A percentile compares a stretch with the other conserved stretches of the same genome.
Evolutionary conservation across 2,113 vertebrate genomes (phyloP).

Genomic region (Corvus cornix): DNA sequence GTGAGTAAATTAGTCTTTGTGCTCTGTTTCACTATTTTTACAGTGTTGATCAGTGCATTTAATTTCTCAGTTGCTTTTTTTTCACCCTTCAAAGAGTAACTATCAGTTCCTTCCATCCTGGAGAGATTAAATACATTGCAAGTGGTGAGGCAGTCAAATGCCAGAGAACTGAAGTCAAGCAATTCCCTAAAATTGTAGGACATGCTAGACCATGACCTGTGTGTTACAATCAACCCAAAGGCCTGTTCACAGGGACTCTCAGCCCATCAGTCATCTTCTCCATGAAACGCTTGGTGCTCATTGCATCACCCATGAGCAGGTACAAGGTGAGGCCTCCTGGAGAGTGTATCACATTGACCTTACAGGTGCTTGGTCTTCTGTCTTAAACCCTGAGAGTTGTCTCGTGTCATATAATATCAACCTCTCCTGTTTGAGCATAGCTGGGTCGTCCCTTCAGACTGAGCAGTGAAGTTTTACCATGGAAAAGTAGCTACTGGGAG

Average conservation of each 20-base stretch:
- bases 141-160: not conserved
- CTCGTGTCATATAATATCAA: rapidly evolving
- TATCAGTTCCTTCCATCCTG: not conserved
- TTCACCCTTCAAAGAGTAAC: not conserved
- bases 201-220: not conserved
- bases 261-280: not conserved
- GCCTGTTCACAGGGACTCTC: not conserved
- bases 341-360: not conserved
- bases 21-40: not conserved
- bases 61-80: not conserved
- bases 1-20: not conserved
- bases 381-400: not conserved
- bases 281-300: not conserved
- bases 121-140: not conserved
- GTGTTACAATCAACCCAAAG: not conserved
- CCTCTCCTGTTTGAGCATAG: not conserved
- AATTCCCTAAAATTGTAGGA: not conserved
- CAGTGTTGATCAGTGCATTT: not conserved
- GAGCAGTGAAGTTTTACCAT: not conserved
- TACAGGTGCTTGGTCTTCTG: not conserved
- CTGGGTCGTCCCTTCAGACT: not conserved
- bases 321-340: not conserved
- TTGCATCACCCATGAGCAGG: not conserved
- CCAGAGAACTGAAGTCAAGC: not conserved
- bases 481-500: not conserved